Evolutionary conservation across 1,140 invertebrate genomes (phyloP), one percentile per base, ranked within the genome.

Genomic region (Drosophila nigrodunni): DNA sequence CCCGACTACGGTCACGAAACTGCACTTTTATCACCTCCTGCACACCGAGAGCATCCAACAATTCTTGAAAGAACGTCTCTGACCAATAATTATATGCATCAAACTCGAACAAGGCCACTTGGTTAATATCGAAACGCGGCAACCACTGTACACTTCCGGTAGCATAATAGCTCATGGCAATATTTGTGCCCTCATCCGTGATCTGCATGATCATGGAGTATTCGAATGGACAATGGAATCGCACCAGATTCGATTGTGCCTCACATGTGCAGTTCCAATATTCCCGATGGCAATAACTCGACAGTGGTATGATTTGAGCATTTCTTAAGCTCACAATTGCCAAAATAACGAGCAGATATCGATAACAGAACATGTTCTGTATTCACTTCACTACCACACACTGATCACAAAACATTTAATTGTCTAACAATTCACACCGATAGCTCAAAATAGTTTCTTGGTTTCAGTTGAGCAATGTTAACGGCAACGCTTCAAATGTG

Each of bases 141-240:
- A 88, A 35, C 77, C 78, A 81, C 7, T 47, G 15, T 2, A 88
- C 13, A 1, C 37, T 39, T 1, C 21, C 25, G 0, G 9, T 13
- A 5, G 80, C 67, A 21, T 89, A 88, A 49, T 88, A 88, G 47
- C 85, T 89, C 46, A 88, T 64, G 34, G 83, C 79, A 3, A 88
- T 55, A 1, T 81, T 81, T 1, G 50, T 49, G 4, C 74, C 85
- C 39, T 65, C 55, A 8, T 89, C 81, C 2, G 74, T 70, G n/a
- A 81, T 43, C 50, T 90, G 72, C 65, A 88, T 55, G 18, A 85
- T 76, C 86, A 88, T 81, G 15, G 85, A 74, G n/a, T 88, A 88
- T 49, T 88, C 78, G 11, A 73, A 46, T 4, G 59, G 71, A 18
- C 85, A 88, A 37, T 78, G 69, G 34, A 88, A 69, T 1, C 80